A percentile compares a stretch with the other conserved stretches of the same genome.
Evolutionary conservation across 30 jellyfish, hydroid and myxozoan species (phyloP).

Genomic region (Aurelia sp.): DNA sequence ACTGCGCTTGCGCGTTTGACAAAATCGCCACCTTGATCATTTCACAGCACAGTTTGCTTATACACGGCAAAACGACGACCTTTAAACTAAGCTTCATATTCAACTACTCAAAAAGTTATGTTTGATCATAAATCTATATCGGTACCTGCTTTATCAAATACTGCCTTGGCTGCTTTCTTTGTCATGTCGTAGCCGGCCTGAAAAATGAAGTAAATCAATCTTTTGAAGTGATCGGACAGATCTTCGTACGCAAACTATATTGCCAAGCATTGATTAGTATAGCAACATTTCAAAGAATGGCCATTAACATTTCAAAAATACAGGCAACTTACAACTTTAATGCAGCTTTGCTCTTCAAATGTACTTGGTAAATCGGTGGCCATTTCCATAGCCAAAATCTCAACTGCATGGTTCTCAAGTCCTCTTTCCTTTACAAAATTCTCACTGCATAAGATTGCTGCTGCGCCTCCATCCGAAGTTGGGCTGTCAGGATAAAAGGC

Average conservation of each 20-base stretch:
- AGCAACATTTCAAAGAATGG: too few relatives aligned
- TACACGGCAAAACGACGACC: too few relatives aligned
- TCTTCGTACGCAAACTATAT: too few relatives aligned
- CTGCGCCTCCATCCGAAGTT: constrained; percentile 99
- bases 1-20: too few relatives aligned
- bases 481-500: constrained; percentile 58
- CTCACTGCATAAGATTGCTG: constrained; percentile 90
- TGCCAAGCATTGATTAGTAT: too few relatives aligned
- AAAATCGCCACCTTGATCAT: too few relatives aligned
- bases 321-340: constrained; percentile 71
- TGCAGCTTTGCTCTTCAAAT: constrained; percentile 83
- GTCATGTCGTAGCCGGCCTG: constrained; percentile 98
- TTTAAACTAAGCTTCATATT: too few relatives aligned
- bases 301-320: too few relatives aligned
- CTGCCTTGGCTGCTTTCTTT: constrained; percentile 79
- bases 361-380: constrained; percentile 96
- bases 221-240: too few relatives aligned
- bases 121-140: background rate
- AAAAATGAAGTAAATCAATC: background rate
- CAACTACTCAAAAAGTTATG: too few relatives aligned
- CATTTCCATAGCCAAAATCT: constrained; percentile 97
- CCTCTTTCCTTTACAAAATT: constrained; percentile 74
- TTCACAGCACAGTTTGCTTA: too few relatives aligned
- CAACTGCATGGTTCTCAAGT: constrained; percentile 87
- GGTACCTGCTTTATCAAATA: constrained; percentile 82